Evolutionary conservation across 2,113 vertebrate species (phyloP).

Genomic region (Ailuropoda melanoleuca): DNA sequence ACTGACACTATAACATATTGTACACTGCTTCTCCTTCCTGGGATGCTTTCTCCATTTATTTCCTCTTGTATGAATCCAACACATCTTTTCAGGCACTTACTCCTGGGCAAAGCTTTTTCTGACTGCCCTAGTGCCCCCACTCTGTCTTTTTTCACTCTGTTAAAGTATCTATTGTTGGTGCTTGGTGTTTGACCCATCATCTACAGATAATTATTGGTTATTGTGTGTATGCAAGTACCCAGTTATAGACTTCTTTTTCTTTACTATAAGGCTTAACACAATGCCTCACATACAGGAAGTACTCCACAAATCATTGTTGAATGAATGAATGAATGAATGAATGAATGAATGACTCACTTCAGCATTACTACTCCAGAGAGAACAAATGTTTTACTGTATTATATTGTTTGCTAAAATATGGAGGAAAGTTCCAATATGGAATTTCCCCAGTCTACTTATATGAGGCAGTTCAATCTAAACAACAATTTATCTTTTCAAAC

Average conservation of each 20-base stretch:
- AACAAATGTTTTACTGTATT: not conserved
- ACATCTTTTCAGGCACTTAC: not conserved
- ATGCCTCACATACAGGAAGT: not conserved
- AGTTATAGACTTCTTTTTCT: not conserved
- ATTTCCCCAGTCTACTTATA: constrained; percentile 33
- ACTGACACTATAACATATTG: not conserved
- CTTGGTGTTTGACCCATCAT: not conserved
- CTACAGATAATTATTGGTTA: not conserved
- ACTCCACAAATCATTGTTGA: not conserved
- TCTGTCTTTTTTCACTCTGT: not conserved
- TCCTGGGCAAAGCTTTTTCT: not conserved
- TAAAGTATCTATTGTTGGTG: not conserved
- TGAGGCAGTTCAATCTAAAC: not conserved
- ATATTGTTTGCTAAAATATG: not conserved
- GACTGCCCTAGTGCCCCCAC: not conserved
- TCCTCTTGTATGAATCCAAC: not conserved
- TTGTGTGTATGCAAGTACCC: not conserved
- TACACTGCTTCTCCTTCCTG: not conserved
- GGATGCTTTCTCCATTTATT: not conserved
- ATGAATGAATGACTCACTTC: not conserved
- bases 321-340: not conserved
- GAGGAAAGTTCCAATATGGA: not conserved
- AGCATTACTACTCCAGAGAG: not conserved
- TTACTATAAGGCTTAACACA: not conserved
- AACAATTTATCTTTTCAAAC: not conserved